Percentiles rank a stretch among this genome's conserved stretches.
Conservation (phyloP, 2,888 invertebrate species). For the Hirtodrosophila alboralis region DNA sequence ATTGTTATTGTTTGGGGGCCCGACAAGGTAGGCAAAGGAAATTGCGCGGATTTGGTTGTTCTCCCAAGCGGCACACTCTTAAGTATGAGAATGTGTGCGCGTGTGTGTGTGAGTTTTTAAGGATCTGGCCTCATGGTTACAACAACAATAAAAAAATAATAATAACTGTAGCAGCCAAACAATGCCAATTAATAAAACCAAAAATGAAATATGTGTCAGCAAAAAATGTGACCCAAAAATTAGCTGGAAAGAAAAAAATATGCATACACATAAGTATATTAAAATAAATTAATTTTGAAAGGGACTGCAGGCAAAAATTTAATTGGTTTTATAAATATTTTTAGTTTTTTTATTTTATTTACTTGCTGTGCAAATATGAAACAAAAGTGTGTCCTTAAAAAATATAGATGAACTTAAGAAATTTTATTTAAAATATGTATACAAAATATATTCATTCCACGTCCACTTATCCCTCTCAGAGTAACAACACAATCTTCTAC, state of each 20-base stretch:
- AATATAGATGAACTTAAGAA: no score
- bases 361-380: no score
- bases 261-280: constrained; percentile 1
- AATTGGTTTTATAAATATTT: no score
- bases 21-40: constrained; percentile 29
- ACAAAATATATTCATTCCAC: no score
- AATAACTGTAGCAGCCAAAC: constrained; percentile 21
- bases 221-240: constrained; percentile 37
- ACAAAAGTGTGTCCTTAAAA: no score
- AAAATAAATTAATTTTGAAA: constrained; percentile 9
- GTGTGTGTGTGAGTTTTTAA: constrained; percentile 31
- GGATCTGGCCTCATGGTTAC: constrained; percentile 28
- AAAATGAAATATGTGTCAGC: constrained; percentile 50
- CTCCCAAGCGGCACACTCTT: constrained; percentile 63
- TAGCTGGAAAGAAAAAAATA: constrained; percentile 4
- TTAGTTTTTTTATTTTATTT: no score
- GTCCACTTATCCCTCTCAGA: no score
- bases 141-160: no score
- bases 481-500: no score
- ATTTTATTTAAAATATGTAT: no score
- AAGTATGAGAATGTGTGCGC: constrained; percentile 35
- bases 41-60: constrained; percentile 66
- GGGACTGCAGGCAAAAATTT: constrained; percentile 20
- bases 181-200: constrained; percentile 55
- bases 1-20: constrained; percentile 70